Conservation (phyloP, 2,888 invertebrate species). For the Molanna angustata region DNA sequence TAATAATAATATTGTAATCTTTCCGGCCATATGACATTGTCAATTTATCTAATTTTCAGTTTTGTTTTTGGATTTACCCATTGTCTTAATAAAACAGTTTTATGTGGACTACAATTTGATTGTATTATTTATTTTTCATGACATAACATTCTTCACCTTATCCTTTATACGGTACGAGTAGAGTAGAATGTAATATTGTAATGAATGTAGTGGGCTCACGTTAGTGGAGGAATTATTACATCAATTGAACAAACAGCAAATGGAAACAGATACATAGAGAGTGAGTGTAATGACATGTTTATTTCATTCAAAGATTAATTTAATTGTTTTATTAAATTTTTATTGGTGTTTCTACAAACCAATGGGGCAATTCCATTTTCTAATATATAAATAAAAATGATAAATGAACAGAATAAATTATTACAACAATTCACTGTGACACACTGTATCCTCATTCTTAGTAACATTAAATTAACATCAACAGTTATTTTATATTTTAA, state of each 20-base stretch:
- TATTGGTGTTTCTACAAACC: conserved; percentile 25
- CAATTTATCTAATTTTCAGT: conserved; percentile 26
- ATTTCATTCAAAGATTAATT: too few relatives aligned
- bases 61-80: conserved; percentile 31
- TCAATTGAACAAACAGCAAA: background rate
- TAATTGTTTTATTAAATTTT: conserved; percentile 17
- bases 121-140: conserved; percentile 32
- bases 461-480: conserved; percentile 14
- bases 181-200: too few relatives aligned
- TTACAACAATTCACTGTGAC: too few relatives aligned
- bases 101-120: conserved; percentile 32
- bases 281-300: too few relatives aligned
- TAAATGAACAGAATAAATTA: conserved; percentile 8
- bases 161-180: too few relatives aligned
- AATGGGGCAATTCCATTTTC: conserved; percentile 17
- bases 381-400: conserved; percentile 22
- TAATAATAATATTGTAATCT: conserved; percentile 28
- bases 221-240: too few relatives aligned
- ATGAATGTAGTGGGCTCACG: too few relatives aligned
- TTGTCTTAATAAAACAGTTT: conserved; percentile 33
- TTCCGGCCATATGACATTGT: conserved; percentile 30
- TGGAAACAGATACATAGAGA: background rate
- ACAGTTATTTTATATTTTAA: conserved; percentile 10
- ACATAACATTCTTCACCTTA: conserved; percentile 26
- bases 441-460: too few relatives aligned